Percentiles rank a stretch among this genome's conserved stretches.
Conservation (phyloP, 2,888 invertebrate species). For the Drosophila picticornis region DNA sequence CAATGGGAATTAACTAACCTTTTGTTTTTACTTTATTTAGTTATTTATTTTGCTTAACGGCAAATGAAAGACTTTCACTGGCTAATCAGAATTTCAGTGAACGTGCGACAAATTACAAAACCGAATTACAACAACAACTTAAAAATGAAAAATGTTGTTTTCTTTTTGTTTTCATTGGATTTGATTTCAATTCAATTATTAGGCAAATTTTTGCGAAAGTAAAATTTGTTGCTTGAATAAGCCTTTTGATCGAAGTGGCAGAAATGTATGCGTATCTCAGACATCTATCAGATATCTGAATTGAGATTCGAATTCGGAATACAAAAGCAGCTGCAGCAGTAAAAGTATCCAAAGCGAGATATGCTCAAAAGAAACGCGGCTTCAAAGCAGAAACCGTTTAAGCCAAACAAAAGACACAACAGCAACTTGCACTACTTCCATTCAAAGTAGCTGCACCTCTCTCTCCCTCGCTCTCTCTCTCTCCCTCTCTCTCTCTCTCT, state of each 20-base stretch:
- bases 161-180: slow-evolving; percentile 16
- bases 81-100: slow-evolving; percentile 72
- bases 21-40: slow-evolving; percentile 41
- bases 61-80: slow-evolving; percentile 66
- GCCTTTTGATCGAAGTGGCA: slow-evolving; percentile 47
- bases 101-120: slow-evolving; percentile 49
- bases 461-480: not conserved
- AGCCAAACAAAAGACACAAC: not conserved
- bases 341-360: slow-evolving; percentile 11
- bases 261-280: not conserved
- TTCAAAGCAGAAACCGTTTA: slow-evolving; percentile 24
- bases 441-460: not conserved
- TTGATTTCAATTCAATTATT: slow-evolving; percentile 67
- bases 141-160: slow-evolving; percentile 13
- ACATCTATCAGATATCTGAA: not conserved
- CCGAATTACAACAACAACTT: slow-evolving; percentile 16
- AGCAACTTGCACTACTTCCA: slow-evolving; percentile 3
- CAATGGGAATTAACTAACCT: slow-evolving; percentile 38
- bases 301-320: slow-evolving; percentile 12
- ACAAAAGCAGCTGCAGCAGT: slow-evolving; percentile 27
- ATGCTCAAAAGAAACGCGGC: not conserved
- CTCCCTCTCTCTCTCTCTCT: accelerated
- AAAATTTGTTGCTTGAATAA: slow-evolving; percentile 33
- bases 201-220: slow-evolving; percentile 78
- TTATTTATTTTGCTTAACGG: slow-evolving; percentile 14